Evolutionary conservation across 2,797 vertebrate genomes (phyloP).

Genomic region (Rhinogobio ventralis): DNA sequence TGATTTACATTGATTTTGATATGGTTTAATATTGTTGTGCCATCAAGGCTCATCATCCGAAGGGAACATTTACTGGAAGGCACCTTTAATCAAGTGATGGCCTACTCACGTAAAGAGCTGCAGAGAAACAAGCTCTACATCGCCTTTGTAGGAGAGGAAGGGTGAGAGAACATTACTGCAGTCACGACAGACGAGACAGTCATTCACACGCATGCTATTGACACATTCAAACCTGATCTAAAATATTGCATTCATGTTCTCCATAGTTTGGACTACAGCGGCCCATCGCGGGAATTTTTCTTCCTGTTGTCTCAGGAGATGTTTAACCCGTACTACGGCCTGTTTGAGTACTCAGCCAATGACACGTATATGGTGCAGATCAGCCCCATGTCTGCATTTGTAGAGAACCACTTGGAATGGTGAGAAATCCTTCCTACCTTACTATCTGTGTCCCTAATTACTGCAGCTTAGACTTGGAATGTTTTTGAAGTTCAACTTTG

Average conservation of each 20-base stretch:
- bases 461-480: not conserved
- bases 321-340: conserved; percentile 97
- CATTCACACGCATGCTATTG: not conserved
- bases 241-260: not conserved
- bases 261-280: conserved; percentile 93
- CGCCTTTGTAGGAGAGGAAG: conserved; percentile 95
- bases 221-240: not conserved
- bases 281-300: conserved; percentile 96
- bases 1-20: not conserved
- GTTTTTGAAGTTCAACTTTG: conserved; percentile 31
- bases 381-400: conserved; percentile 98
- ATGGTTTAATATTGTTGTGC: not conserved
- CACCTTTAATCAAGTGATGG: conserved; percentile 98
- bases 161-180: conserved; percentile 79
- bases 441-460: conserved; percentile 5
- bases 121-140: conserved; percentile 97
- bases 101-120: conserved; percentile 95
- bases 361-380: conserved; percentile 98
- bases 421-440: conserved; percentile 66
- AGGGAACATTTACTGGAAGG: conserved; percentile 95
- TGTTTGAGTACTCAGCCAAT: conserved; percentile 97
- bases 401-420: conserved; percentile 98
- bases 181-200: no score
- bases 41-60: conserved; percentile 87
- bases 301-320: conserved; percentile 98